Base-by-base conservation (phyloP, 2,888 invertebrate species). In the Anticlea derivata region DNA sequence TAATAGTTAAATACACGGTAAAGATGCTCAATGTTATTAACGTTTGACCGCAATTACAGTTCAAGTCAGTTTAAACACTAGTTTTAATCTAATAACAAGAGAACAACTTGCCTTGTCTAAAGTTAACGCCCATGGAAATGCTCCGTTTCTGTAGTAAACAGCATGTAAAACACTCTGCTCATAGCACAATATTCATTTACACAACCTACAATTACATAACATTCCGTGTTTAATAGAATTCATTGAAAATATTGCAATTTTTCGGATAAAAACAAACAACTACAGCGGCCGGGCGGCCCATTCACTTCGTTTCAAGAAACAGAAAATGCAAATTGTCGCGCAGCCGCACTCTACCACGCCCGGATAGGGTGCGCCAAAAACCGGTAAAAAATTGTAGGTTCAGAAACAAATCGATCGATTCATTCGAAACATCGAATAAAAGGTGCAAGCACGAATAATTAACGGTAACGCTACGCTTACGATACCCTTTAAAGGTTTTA, bases 291-390 rank as follows among this genome's bases (percentile, higher is more conserved):
- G 71, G 77, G n/a, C n/a, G n/a, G n/a, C n/a, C 78, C 77, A 78
- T 76, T 80, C 78, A 85, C 78, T 83, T 82, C 82, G 80, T 78
- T 78, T 40, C 20, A 2, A 17, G 7, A 22, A 17, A 12, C 71
- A 66, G 71, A 76, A 80, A 73, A 66, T 48, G 63, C 63, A 61
- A 61, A 13, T 33, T 66, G 74, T 82, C 77, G 86, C 88, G 86
- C 87, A 89, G 78, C 70, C 87, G 83, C 81, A 87, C 86, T 80
- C 80, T 81, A 87, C 88, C 88, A 89, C 88, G 88, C 88, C 88
- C 88, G 88, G 80, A 73, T 68, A 71, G 66, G 65, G 68, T 29
- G 26, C 5, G 31, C 30, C 41, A 58, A 72, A 64, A 70, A 73
- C 66, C 75, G 76, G 58, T 65, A 63, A 38, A 45, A 38, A 38